Evolutionary conservation across 2,113 vertebrate genomes (phyloP), one percentile per base, ranked within the genome.

Genomic region (Pollimyrus isidori): DNA sequence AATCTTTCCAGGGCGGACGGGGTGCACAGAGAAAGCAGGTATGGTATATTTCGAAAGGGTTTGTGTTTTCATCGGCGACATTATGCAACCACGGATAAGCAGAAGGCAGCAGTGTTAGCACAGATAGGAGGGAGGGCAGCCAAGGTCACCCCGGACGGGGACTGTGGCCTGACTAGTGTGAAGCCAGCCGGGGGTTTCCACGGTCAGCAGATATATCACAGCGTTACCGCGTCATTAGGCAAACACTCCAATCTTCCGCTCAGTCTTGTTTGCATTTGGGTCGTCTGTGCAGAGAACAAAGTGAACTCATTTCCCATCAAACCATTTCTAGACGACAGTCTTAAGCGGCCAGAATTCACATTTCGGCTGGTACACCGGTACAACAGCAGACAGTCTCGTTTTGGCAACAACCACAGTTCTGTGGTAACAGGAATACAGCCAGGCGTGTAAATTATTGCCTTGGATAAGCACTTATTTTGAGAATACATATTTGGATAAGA

Each of bases 111-210:
- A 4, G 10, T 23, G 7, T 46, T 39, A 48, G 7, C 39, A 9
- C 45, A 84, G 82, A 23, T 84, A 23, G 5, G 35, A 62, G 10
- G n/a, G 42, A 80, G 30, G 58, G 87, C 88, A 86, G 56, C 87
- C 92, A 90, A 90, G 30, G 89, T 91, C 90, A 91, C 23, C 4
- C 69, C 23, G n/a, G 17, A 23, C 48, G 4, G 87, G 50, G 21
- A 30, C 30, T 48, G 17, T 76, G 87, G 46, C 46, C 62, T 52
- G 62, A 88, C 73, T 52, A 4, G 48, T 42, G 30, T n/a, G 6
- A 80, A 53, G 7, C 26, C 49, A 53, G 17, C 30, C 7, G 53
- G 30, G 15, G n/a, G 35, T 65, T 49, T n/a, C 26, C 85, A 52
- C 49, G 56, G 76, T 56, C 50, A 82, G 45, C 30, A 83, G 50